These are phyloP conservation scores for Scaptomyza pallida DNA, from an alignment of 1,140 invertebrate species.

Conservation along the genomic window DNA sequence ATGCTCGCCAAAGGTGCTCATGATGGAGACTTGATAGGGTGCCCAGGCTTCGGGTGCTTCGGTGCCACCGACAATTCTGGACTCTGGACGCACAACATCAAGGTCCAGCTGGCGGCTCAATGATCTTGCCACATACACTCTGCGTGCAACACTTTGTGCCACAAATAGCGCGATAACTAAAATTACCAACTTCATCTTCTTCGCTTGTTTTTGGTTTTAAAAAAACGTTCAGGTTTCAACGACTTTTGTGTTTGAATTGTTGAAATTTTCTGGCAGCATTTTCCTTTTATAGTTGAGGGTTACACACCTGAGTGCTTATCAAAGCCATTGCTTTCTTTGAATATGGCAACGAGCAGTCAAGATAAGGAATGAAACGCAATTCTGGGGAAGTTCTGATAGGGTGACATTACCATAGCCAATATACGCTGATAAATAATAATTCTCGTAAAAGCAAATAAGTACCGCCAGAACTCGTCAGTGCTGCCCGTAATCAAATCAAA, in stretches of 20 bases:
- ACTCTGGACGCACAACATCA: constrained; percentile 40
- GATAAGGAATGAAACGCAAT: constrained; percentile 50
- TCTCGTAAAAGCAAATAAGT: constrained; percentile 11
- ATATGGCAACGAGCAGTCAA: constrained; percentile 17
- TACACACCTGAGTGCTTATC: constrained; percentile 48
- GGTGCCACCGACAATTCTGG: constrained; percentile 84
- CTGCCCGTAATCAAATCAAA: constrained; percentile 2
- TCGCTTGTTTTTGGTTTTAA: neutral
- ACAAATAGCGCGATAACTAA: constrained; percentile 35
- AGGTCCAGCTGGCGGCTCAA: constrained; percentile 39
- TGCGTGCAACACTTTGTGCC: constrained; percentile 33
- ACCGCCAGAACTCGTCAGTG: constrained; percentile 13
- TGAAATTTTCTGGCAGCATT: constrained; percentile 1
- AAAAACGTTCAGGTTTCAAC: constrained; percentile 23
- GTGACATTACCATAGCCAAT: constrained; percentile 69
- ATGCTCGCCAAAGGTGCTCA: constrained; percentile 73
- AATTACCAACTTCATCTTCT: constrained; percentile 51
- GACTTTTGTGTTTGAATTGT: constrained; percentile 51
- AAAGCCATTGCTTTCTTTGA: constrained; percentile 51
- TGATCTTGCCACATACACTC: constrained; percentile 7
- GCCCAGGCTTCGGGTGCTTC: constrained; percentile 77
- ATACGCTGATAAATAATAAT: constrained; percentile 46
- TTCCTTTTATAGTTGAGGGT: constrained; percentile 61
- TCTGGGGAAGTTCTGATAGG: too few relatives aligned
- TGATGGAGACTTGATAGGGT: constrained; percentile 84